Percentiles rank a stretch among this genome's conserved stretches.
Conservation (phyloP, 2,888 invertebrate genomes). For the Acrobasis suavella region DNA sequence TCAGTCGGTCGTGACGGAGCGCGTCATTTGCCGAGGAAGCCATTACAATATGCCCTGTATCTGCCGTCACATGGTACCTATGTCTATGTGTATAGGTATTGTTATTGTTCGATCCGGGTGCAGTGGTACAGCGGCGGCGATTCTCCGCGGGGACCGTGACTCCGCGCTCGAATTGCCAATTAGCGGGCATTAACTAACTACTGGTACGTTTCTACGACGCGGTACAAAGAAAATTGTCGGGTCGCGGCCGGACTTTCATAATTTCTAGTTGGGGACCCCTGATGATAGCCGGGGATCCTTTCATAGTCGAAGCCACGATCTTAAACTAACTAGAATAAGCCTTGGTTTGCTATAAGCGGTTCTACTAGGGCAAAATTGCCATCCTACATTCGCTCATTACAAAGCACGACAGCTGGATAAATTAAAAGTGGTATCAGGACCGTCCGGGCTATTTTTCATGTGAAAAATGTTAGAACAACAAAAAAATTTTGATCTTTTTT, state of each 20-base stretch:
- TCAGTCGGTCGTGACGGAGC: conserved; percentile 41
- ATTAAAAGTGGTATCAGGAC: too few species aligned
- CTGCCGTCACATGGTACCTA: conserved; percentile 4
- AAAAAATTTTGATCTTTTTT: too few species aligned
- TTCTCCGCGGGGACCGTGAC: conserved; percentile 43
- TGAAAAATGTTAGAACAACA: too few species aligned
- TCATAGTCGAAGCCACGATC: neutral
- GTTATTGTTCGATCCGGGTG: conserved; percentile 14
- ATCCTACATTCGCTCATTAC: neutral
- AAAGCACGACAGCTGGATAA: too few species aligned
- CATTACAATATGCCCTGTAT: conserved; percentile 31
- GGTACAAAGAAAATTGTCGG: conserved; percentile 36
- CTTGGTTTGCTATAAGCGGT: neutral
- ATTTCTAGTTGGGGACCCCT: neutral
- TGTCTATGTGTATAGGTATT: conserved; percentile 23
- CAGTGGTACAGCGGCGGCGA: conserved; percentile 11
- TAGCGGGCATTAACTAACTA: conserved; percentile 50
- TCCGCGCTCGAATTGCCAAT: conserved; percentile 53
- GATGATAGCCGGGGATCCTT: conserved; percentile 3
- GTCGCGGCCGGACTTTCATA: conserved; percentile 5
- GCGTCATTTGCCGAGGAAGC: conserved; percentile 43
- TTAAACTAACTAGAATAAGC: neutral
- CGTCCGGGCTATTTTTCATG: too few species aligned
- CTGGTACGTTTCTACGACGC: conserved; percentile 43
- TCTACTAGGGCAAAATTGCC: neutral